Conservation (phyloP, 2,797 vertebrate species). For the Lerista edwardsae region DNA sequence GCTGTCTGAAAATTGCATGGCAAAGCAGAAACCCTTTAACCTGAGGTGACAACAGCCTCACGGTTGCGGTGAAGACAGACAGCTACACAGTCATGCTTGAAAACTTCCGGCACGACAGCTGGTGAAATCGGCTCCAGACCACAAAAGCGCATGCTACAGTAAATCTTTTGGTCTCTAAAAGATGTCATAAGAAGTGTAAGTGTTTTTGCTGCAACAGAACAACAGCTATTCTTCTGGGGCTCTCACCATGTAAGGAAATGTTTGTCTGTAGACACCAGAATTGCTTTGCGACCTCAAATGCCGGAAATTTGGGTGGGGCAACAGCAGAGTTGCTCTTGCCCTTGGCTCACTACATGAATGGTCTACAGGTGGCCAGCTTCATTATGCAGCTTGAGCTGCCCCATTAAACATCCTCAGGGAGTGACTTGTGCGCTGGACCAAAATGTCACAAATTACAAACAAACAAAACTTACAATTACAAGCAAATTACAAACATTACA, state of each 20-base stretch:
- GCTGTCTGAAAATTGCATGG: neutral
- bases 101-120: too few species aligned
- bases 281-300: neutral
- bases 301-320: neutral
- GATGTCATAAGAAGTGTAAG: too few species aligned
- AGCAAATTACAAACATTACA: neutral
- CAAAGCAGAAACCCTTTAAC: neutral
- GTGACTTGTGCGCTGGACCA: neutral
- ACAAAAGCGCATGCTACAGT: neutral
- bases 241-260: neutral
- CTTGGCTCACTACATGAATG: neutral
- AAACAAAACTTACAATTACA: too few species aligned
- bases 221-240: too few species aligned
- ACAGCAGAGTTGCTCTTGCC: neutral
- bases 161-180: neutral
- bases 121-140: neutral
- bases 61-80: neutral
- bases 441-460: neutral
- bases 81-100: neutral
- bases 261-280: neutral
- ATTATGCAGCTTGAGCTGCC: neutral
- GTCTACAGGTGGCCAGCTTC: neutral
- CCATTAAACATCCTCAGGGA: neutral
- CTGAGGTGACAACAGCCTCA: neutral
- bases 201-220: neutral